Base-by-base conservation (phyloP, 2,888 invertebrate species). In the Molorchus minor region DNA sequence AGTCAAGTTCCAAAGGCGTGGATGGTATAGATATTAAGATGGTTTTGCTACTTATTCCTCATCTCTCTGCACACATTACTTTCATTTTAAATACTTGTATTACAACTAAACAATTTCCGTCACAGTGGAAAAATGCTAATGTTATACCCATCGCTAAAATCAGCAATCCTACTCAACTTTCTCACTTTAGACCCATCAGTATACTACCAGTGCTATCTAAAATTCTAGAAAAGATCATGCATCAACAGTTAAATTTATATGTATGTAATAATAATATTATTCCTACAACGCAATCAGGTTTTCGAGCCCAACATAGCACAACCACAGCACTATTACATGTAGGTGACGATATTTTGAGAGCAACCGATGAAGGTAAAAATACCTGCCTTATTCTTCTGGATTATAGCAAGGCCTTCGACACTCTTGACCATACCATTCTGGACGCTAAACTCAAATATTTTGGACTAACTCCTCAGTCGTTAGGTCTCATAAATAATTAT, bases 281-380 rank as follows among this genome's bases (percentile, higher is more conserved):
- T 17, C 29, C 54, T 2, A 20, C 45, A 8, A 45, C 36, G 2
- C 46, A 45, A 13, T 55, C n/a, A n/a, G n/a, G n/a, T n/a, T n/a
- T n/a, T n/a, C n/a, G n/a, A n/a, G n/a, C n/a, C n/a, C n/a, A n/a
- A 25, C 45, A 55, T 7, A 54, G 45, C 36, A 55, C 45, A 13
- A 36, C 55, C 1, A 45, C 45, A 1, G 55, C 38, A 16, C 29
- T 45, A 3, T 40, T 36, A 3, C n/a, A 19, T 13, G 36, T 55
- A n/a, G 38, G 15, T n/a, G 46, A 45, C 10, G 55, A 55, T 33
- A 38, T 38, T 5, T 2, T 38, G 2, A 16, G 38, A 3, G 16
- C 38, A 10, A 17, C 17, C 10, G 38, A 38, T 38, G 15, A 16
- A 2, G 38, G 38, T 38, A 15, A 13, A 16, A n/a, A 38, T 17